Evolutionary conservation across 2,888 invertebrate species (phyloP), one percentile per base, ranked within the genome.

Genomic region (Falcaria lacertinaria): DNA sequence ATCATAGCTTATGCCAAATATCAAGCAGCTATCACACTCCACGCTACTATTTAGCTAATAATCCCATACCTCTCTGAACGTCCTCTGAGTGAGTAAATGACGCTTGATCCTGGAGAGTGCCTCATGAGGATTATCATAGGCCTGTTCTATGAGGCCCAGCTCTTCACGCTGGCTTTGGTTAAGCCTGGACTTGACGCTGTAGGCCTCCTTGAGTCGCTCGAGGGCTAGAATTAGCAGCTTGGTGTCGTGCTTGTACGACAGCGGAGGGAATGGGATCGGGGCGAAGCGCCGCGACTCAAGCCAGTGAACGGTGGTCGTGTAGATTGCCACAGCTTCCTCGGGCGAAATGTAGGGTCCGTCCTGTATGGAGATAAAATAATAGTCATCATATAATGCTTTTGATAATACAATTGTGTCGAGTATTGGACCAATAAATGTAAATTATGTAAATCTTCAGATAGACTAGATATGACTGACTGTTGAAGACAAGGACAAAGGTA

Each of bases 251-350:
- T 99, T 99, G 90, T 99, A 99, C 0, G 99, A 98, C 0, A 99
- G 91, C 0, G 99, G 99, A 2, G 99, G 99, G 89, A 99, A 99
- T 0, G 99, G 99, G 64, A 99, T 99, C 0, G 99, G 99, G 0
- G 99, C 98, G 88, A 99, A 99, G 54, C 99, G 92, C 37, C 99
- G 91, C 0, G 98, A 98, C 80, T 99, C 99, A 52, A 99, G 90
- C 99, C 99, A 99, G 89, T 99, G 99, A 0, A 99, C 99, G 1
- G 99, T 99, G 0, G 99, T 99, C 0, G 99, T 99, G 81, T 99
- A 99, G 73, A 99, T 99, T 22, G 99, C 99, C 11, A 99, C 99
- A 15, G 99, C 99, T 91, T 99, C 99, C 81, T 99, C 99, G 0
- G 99, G 98, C 0, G 98, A 98, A 66, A 99, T 98, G 88, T 99